Base-by-base conservation (phyloP, 1,140 invertebrate species). In the Pararge aegeria region DNA sequence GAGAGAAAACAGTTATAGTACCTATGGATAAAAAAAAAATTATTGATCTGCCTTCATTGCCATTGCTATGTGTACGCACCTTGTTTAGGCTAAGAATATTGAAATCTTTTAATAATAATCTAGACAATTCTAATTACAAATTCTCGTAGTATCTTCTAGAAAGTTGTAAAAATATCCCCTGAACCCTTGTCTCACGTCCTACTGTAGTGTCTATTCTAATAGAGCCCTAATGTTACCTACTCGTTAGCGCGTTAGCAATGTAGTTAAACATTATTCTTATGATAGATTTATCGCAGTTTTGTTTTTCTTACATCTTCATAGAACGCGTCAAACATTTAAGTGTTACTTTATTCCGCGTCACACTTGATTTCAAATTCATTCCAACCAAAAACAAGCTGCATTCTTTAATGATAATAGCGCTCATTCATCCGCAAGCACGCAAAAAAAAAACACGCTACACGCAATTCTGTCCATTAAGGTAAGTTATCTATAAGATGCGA, bases 391-490 rank as follows among this genome's bases (percentile, higher is more conserved):
- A n/a, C n/a, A n/a, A n/a, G n/a, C n/a, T n/a, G n/a, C 12, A 12
- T 2, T 37, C 34, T 37, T 13, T 2, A 37, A 13, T 2, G 2
- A 37, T 13, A 37, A 37, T 37, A 5, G 12, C 9, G 21, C 24
- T 56, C 34, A 18, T 55, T 40, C 53, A 55, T 40, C 61, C 70
- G 73, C 71, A 68, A 68, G 68, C 75, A 76, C 73, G 66, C 76
- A 65, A 71, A 42, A 70, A 64, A 69, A 59, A 73, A 63, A 77
- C 78, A 85, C 82, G 86, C 85, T 83, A 85, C 78, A 84, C 74
- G 86, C 86, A 87, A 89, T 80, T 87, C 86, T 89, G 86, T 89
- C 86, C 86, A 89, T 86, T 89, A 89, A 71, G 64, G 19, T 86
- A 86, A 87, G 78, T 56, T 76, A 75, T 66, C 50, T 70, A 58